Conservation (phyloP, 2,888 invertebrate species). For the Pimpla rufipes region DNA sequence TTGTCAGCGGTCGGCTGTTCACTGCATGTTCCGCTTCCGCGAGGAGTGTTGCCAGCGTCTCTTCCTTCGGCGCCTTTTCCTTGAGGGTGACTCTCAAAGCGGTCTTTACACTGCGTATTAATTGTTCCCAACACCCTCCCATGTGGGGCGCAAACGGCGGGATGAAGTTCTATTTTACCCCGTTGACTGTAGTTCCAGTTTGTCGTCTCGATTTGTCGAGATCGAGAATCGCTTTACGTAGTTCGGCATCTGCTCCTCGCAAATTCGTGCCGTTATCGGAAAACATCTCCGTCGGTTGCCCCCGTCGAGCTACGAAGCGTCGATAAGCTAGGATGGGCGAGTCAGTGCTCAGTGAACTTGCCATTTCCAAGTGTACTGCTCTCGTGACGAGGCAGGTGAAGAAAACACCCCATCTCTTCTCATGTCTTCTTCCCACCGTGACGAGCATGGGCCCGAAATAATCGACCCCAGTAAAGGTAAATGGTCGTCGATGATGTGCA, state of each 20-base stretch:
- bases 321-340: slow-evolving; percentile 43
- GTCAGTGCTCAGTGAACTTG: slow-evolving; percentile 34
- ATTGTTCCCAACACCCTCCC: slow-evolving; percentile 63
- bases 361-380: slow-evolving; percentile 66
- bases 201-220: no score
- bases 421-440: background rate
- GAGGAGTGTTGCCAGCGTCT: slow-evolving; percentile 50
- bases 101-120: slow-evolving; percentile 43
- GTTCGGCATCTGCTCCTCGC: slow-evolving; percentile 40
- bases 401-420: slow-evolving; percentile 51
- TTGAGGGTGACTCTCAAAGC: slow-evolving; percentile 28
- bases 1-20: slow-evolving; percentile 68
- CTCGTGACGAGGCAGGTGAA: slow-evolving; percentile 68
- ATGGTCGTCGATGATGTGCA: background rate
- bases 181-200: no score
- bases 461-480: background rate
- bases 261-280: slow-evolving; percentile 61
- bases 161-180: slow-evolving; percentile 2
- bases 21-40: slow-evolving; percentile 60
- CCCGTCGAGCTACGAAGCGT: slow-evolving; percentile 62
- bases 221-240: no score
- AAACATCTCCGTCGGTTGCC: slow-evolving; percentile 31
- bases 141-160: slow-evolving; percentile 50
- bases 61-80: slow-evolving; percentile 43
- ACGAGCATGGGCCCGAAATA: background rate